Conservation (phyloP, 2,113 vertebrate genomes). For the Platysternon megacephalum region DNA sequence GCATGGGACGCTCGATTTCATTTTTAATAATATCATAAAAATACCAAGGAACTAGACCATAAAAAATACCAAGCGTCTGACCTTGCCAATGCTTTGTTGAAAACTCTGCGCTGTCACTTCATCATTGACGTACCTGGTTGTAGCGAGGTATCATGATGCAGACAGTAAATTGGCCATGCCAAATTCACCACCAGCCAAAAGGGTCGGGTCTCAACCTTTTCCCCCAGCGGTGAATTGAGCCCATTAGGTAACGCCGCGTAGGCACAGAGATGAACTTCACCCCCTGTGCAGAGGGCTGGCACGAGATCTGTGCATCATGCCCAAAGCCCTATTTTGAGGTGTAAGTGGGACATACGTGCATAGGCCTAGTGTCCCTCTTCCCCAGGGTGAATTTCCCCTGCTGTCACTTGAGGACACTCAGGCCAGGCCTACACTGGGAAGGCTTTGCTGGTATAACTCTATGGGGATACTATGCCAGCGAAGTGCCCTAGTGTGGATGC, state of each 20-base stretch:
- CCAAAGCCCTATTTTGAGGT: not conserved
- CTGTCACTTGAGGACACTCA: not conserved
- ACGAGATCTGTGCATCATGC: not conserved
- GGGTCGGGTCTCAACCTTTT: not conserved
- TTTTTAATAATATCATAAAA: not conserved
- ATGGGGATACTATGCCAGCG: not conserved
- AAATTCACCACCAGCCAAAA: not conserved
- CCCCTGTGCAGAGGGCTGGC: not conserved
- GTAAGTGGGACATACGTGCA: not conserved
- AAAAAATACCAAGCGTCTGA: not conserved
- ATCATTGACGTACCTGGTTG: not conserved
- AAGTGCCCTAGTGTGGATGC: not conserved
- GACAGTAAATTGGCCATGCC: not conserved
- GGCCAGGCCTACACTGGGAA: not conserved
- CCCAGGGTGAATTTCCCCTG: not conserved
- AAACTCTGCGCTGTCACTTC: not conserved
- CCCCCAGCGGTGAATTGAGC: not conserved
- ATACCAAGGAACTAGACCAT: not conserved
- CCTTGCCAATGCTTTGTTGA: not conserved
- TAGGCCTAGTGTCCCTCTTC: not conserved
- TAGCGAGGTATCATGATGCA: not conserved
- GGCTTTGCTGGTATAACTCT: not conserved
- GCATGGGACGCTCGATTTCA: not conserved
- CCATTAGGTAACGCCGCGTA: not conserved
- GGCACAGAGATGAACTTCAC: not conserved